Percentiles rank a stretch among this genome's conserved stretches.
phyloP scores from a whole-genome alignment of 2,888 invertebrate genomes.

The Norana najaformis region DNA sequence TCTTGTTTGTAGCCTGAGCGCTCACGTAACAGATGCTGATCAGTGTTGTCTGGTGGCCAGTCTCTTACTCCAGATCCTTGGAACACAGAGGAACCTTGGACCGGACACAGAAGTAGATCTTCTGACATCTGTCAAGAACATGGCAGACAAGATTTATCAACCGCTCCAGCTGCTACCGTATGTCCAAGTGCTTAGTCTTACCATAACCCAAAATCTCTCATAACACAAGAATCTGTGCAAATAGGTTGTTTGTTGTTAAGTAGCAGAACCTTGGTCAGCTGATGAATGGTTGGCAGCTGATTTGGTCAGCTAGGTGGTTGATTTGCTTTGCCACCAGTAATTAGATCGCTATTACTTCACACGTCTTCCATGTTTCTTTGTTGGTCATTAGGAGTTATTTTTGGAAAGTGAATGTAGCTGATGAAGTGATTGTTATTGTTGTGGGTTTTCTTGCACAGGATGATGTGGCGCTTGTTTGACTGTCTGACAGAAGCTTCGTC shows the following conservation, averaged over 20 bases:
- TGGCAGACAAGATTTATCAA: constrained; percentile 72
- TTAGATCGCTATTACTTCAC: too few relatives aligned
- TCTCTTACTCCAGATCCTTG: constrained; percentile 56
- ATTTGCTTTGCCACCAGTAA: too few relatives aligned
- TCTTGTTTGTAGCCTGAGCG: constrained; percentile 50
- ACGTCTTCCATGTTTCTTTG: too few relatives aligned
- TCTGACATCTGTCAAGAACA: constrained; percentile 75
- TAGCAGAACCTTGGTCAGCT: too few relatives aligned
- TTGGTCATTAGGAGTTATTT: neutral
- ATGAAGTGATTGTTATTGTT: neutral
- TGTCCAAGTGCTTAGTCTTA: constrained; percentile 25
- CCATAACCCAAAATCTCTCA: too few relatives aligned
- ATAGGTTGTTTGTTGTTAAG: neutral
- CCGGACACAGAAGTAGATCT: constrained; percentile 63
- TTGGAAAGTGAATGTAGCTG: too few relatives aligned
- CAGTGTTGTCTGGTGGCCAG: constrained; percentile 51
- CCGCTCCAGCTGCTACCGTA: constrained; percentile 73
- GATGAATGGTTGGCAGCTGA: too few relatives aligned
- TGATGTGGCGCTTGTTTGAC: neutral
- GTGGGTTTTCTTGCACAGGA: neutral
- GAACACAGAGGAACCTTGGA: constrained; percentile 33
- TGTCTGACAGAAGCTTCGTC: neutral
- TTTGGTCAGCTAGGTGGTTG: too few relatives aligned
- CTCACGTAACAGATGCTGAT: constrained; percentile 51
- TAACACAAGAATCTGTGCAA: neutral